Percentiles rank a stretch among this genome's conserved stretches.
Conservation (phyloP, 2,113 vertebrate species). For the Sander lucioperca region DNA sequence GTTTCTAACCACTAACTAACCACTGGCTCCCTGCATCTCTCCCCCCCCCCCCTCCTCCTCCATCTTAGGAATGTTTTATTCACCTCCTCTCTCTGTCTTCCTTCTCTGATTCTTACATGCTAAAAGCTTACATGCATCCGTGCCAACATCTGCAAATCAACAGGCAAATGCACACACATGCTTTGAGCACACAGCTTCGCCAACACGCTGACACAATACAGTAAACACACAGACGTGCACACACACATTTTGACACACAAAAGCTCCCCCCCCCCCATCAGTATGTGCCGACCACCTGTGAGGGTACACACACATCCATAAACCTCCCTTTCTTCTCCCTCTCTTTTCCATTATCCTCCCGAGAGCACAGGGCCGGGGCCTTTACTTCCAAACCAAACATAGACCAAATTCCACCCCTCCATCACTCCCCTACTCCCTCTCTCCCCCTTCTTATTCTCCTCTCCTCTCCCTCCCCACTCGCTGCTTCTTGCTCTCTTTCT, state of each 20-base stretch:
- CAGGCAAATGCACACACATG: conserved; percentile 42
- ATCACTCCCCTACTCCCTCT: background rate
- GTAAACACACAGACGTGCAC: conserved; percentile 8
- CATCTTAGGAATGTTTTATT: conserved; percentile 79
- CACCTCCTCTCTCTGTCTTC: conserved; percentile 67
- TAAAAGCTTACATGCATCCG: conserved; percentile 39
- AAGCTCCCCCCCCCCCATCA: conserved; percentile 32
- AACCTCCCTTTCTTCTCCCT: conserved; percentile 74
- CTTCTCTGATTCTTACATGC: conserved; percentile 47
- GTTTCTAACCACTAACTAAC: conserved; percentile 81
- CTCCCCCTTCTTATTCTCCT: conserved; percentile 38
- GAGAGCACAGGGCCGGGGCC: conserved; percentile 72
- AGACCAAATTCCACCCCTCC: conserved; percentile 75
- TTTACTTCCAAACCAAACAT: conserved; percentile 85
- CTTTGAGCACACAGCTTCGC: conserved; percentile 34
- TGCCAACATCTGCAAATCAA: conserved; percentile 70
- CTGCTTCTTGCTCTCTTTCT: conserved; percentile 23
- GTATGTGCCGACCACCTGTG: conserved; percentile 70
- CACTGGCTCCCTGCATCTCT: conserved; percentile 69
- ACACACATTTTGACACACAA: conserved; percentile 25
- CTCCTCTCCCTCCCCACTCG: background rate
- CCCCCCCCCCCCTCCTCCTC: conserved; percentile 31
- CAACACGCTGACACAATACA: conserved; percentile 33
- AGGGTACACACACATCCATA: conserved; percentile 69
- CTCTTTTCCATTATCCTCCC: conserved; percentile 77